Conservation (phyloP, 2,797 vertebrate genomes). For the Hippocampus kuda region DNA sequence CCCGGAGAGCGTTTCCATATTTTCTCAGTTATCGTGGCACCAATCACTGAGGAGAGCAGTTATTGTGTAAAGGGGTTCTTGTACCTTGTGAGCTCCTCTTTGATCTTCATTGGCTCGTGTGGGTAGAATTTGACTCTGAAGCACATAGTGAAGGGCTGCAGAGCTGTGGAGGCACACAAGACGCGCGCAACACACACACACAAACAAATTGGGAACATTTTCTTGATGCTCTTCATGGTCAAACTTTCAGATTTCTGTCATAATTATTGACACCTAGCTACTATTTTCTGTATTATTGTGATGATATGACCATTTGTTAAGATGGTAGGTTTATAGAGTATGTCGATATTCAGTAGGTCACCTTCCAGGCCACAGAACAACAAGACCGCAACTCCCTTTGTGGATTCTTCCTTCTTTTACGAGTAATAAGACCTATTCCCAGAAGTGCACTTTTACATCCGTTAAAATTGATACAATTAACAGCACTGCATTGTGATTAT, state of each 20-base stretch:
- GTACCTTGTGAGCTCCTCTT: conserved; percentile 98
- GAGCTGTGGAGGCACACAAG: conserved; percentile 76
- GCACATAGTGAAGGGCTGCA: conserved; percentile 96
- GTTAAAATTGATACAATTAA: too few relatives aligned
- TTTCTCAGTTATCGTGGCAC: not conserved
- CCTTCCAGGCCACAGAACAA: too few relatives aligned
- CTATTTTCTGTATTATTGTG: too few relatives aligned
- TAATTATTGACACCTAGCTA: not conserved
- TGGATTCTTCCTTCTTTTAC: too few relatives aligned
- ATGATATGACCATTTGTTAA: too few relatives aligned
- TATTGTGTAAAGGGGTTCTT: not conserved
- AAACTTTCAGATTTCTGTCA: not conserved
- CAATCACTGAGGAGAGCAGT: too few relatives aligned
- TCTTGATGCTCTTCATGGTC: not conserved
- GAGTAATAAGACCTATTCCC: too few relatives aligned
- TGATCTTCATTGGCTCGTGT: conserved; percentile 95
- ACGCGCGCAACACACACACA: not conserved
- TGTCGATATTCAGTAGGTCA: too few relatives aligned
- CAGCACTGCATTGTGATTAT: too few relatives aligned
- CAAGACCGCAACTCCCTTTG: too few relatives aligned
- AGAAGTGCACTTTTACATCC: too few relatives aligned
- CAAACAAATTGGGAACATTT: not conserved
- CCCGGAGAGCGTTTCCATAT: not conserved
- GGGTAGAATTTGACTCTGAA: conserved; percentile 99
- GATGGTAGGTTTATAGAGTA: too few relatives aligned